phyloP scores from a whole-genome alignment of 2,888 invertebrate genomes.

The Lottia gigantea region DNA sequence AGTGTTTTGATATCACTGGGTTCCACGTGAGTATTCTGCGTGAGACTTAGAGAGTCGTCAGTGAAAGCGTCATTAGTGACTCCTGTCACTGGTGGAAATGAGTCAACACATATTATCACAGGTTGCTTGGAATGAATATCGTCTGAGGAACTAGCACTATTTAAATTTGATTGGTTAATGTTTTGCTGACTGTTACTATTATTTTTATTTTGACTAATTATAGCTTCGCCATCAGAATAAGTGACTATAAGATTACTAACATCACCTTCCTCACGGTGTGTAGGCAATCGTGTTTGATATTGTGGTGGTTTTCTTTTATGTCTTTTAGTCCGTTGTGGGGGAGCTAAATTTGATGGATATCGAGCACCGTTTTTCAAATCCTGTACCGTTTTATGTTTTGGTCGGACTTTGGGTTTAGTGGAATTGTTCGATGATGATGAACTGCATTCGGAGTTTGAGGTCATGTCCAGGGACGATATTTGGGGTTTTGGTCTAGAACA shows the following conservation, averaged over 20 bases:
- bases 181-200: background rate
- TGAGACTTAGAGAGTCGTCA: too few species aligned
- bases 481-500: constrained; percentile 30
- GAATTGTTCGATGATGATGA: constrained; percentile 4
- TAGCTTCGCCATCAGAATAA: background rate
- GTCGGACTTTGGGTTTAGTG: background rate
- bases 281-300: background rate
- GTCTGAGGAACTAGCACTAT: background rate
- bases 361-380: constrained; percentile 1
- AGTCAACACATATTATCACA: constrained; percentile 8
- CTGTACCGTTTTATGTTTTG: constrained; percentile 1
- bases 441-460: background rate
- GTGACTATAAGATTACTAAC: background rate
- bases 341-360: background rate
- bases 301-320: background rate
- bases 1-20: too few species aligned
- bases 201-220: background rate
- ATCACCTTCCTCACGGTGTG: background rate
- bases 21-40: too few species aligned
- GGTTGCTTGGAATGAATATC: background rate
- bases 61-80: too few species aligned
- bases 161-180: background rate
- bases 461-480: background rate
- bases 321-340: background rate
- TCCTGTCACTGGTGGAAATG: background rate